These are phyloP conservation scores for Epiblema foenella DNA, from an alignment of 2,888 invertebrate species.

Conservation along the genomic window DNA sequence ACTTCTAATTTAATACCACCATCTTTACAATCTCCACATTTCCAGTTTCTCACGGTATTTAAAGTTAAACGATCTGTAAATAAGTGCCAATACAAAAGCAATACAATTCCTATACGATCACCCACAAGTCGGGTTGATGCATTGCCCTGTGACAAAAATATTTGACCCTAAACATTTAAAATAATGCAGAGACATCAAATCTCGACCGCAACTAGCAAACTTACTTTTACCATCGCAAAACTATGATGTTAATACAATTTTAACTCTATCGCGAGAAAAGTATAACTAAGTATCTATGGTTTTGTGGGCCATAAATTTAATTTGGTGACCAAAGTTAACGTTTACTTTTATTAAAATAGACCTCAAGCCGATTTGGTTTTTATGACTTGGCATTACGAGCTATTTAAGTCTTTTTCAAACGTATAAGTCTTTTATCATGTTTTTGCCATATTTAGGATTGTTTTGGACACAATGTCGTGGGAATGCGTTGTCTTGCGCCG, in stretches of 20 bases:
- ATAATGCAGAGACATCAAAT: slow-evolving; percentile 59
- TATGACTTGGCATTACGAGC: slow-evolving; percentile 47
- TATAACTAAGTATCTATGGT: slow-evolving; percentile 50
- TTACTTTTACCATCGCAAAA: background rate
- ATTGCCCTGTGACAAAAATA: slow-evolving; percentile 60
- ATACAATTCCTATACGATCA: slow-evolving; percentile 61
- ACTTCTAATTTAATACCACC: background rate
- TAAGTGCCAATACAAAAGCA: slow-evolving; percentile 53
- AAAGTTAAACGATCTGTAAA: slow-evolving; percentile 50
- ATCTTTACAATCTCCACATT: slow-evolving; percentile 16
- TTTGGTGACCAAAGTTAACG: slow-evolving; percentile 45
- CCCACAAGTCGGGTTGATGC: slow-evolving; percentile 55
- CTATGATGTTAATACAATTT: background rate
- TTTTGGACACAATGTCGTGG: slow-evolving; percentile 71
- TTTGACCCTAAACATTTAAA: slow-evolving; percentile 67
- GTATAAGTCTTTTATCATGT: slow-evolving; percentile 57
- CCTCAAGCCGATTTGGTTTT: slow-evolving; percentile 43
- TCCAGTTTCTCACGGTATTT: slow-evolving; percentile 64
- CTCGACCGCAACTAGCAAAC: slow-evolving; percentile 29
- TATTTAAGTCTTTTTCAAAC: slow-evolving; percentile 12
- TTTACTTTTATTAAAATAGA: slow-evolving; percentile 22
- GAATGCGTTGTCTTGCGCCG: slow-evolving; percentile 64
- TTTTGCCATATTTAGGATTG: slow-evolving; percentile 71
- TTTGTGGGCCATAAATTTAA: slow-evolving; percentile 57
- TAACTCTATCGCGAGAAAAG: slow-evolving; percentile 64